Base-by-base conservation (phyloP, 2,113 vertebrate genomes). In the Tetrao urogallus region DNA sequence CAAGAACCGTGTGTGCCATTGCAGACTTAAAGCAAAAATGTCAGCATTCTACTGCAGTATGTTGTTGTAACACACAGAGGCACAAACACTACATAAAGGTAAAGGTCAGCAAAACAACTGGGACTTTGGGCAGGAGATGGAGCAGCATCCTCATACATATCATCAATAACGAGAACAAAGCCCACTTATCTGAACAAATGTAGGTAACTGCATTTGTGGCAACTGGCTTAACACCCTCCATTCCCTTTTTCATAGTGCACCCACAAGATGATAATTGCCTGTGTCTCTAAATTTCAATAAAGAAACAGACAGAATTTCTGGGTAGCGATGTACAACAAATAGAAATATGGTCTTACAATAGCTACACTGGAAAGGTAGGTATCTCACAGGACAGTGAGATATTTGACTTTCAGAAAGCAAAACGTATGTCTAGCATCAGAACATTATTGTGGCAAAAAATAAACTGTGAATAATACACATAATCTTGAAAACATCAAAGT, bases 71-170 rank as follows among this genome's bases (percentile, higher is more conserved):
- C 27, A 87, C 27, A 65, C 17, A 72, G 25, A 86, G 20, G 6
- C 61, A 72, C 7, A 54, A 79, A 91, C 43, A 27, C 30, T 20
- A 30, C 40, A 34, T 24, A 50, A 92, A 92, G 30, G 7, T 76
- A 84, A 88, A 86, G 81, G 86, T 83, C 93, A 95, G 45, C 58
- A 94, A 65, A 92, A 32, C 11, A 5, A 28, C 24, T 6, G 8
- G 38, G 63, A 76, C 65, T 74, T 40, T 22, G 36, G 61, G 52
- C 36, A 76, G 52, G 6, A 66, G 40, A 69, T 42, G 58, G 81
- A 56, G 74, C 81, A 58, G 45, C 20, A 52, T 40, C 77, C 60
- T 86, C 82, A 67, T 4, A 16, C 60, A n/a, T 10, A 52, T 20
- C 56, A 75, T 81, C 69, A 56, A 8, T 25, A 72, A 34, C 47